Conservation (phyloP, 2,888 invertebrate species). For the Dolichopus griseipennis region DNA sequence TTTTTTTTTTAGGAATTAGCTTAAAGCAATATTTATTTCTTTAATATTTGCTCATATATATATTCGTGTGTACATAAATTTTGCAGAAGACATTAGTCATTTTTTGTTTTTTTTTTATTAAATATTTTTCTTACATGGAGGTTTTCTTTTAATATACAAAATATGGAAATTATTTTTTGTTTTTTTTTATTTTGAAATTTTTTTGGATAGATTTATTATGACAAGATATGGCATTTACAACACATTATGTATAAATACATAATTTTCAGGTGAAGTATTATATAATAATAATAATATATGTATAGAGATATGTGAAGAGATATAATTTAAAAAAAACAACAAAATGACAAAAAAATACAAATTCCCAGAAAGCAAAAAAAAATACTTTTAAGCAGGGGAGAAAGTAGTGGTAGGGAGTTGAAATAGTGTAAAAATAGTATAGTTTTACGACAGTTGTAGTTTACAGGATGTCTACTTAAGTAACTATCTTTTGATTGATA, state of each 20-base stretch:
- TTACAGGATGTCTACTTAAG: no score
- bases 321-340: no score
- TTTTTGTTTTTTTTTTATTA: neutral
- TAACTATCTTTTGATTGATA: no score
- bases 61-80: neutral
- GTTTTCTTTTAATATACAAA: neutral
- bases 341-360: no score
- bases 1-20: neutral
- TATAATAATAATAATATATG: neutral
- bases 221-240: constrained; percentile 4
- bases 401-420: no score
- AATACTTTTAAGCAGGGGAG: no score
- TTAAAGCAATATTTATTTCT: neutral
- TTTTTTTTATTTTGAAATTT: neutral
- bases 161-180: no score
- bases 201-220: neutral
- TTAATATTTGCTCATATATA: neutral
- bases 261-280: constrained; percentile 3
- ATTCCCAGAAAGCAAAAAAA: neutral
- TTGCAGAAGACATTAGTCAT: neutral
- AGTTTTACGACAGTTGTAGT: no score
- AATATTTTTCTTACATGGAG: no score
- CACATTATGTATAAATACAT: constrained; percentile 4
- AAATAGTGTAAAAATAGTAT: no score
- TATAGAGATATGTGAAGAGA: no score